Evolutionary conservation across 2,888 invertebrate genomes (phyloP).

Genomic region (Stenolophus ochropezus): DNA sequence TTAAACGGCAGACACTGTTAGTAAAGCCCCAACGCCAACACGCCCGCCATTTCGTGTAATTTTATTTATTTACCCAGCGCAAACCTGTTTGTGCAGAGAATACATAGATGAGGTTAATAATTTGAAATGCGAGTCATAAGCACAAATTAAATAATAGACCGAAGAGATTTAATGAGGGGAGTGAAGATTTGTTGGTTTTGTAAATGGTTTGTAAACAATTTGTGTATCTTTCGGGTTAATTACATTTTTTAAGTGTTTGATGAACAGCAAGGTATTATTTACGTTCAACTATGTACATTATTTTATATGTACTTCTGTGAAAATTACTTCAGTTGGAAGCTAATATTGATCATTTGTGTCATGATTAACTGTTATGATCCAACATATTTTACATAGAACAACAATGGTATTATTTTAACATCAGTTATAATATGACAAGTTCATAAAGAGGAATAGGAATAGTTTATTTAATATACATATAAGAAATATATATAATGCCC

Average conservation of each 20-base stretch:
- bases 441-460: too few species aligned
- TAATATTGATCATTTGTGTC: background rate
- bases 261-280: background rate
- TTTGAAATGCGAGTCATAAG: background rate
- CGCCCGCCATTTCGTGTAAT: slow-evolving; percentile 20
- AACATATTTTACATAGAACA: too few species aligned
- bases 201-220: background rate
- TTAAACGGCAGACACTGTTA: slow-evolving; percentile 22
- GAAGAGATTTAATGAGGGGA: slow-evolving; percentile 5
- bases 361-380: background rate
- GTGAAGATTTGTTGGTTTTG: background rate
- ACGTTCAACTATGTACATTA: background rate
- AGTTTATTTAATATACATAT: too few species aligned
- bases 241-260: background rate
- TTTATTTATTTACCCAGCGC: slow-evolving; percentile 6
- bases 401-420: too few species aligned
- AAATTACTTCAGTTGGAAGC: background rate
- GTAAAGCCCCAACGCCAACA: slow-evolving; percentile 8
- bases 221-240: background rate
- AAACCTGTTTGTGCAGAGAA: background rate
- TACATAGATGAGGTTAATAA: slow-evolving; percentile 12
- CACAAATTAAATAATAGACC: slow-evolving; percentile 13
- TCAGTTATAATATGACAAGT: too few species aligned
- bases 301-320: background rate
- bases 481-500: too few species aligned